Evolutionary conservation across 2,888 invertebrate genomes (phyloP).

Genomic region (Phanerotoma sp.): DNA sequence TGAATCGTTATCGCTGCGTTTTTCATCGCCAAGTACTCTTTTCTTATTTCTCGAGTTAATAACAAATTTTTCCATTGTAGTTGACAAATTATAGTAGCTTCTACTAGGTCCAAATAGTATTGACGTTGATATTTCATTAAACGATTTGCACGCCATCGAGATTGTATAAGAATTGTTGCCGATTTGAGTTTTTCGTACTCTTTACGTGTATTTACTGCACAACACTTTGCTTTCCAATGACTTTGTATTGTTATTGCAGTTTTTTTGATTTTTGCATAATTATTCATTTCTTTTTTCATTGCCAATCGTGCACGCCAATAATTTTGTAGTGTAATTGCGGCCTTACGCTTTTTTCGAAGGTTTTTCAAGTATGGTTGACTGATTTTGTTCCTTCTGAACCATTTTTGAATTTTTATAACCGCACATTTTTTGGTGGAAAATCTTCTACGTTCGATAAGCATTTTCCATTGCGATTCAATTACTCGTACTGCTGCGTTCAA

Average conservation of each 20-base stretch:
- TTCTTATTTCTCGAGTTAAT: constrained; percentile 52
- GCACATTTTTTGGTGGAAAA: constrained; percentile 38
- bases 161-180: constrained; percentile 46
- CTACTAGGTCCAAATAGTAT: constrained; percentile 48
- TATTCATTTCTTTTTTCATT: constrained; percentile 53
- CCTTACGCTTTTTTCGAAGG: constrained; percentile 42
- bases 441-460: constrained; percentile 48
- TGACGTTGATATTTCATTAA: constrained; percentile 53
- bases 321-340: constrained; percentile 59
- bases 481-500: constrained; percentile 61
- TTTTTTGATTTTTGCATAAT: constrained; percentile 55
- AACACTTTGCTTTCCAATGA: constrained; percentile 58
- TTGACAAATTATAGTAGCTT: constrained; percentile 54
- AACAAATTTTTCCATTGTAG: constrained; percentile 56
- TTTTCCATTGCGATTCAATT: constrained; percentile 65
- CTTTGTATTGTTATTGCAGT: constrained; percentile 60
- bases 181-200: constrained; percentile 46
- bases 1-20: constrained; percentile 45
- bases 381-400: constrained; percentile 57
- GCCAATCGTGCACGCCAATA: constrained; percentile 57
- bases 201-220: constrained; percentile 36
- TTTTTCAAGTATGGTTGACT: constrained; percentile 41
- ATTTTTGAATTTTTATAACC: constrained; percentile 59
- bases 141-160: constrained; percentile 52
- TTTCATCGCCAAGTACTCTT: constrained; percentile 52